Percentiles rank a stretch among this genome's conserved stretches.
Conservation (phyloP, 1,140 invertebrate genomes). For the Neuroterus valhalla region DNA sequence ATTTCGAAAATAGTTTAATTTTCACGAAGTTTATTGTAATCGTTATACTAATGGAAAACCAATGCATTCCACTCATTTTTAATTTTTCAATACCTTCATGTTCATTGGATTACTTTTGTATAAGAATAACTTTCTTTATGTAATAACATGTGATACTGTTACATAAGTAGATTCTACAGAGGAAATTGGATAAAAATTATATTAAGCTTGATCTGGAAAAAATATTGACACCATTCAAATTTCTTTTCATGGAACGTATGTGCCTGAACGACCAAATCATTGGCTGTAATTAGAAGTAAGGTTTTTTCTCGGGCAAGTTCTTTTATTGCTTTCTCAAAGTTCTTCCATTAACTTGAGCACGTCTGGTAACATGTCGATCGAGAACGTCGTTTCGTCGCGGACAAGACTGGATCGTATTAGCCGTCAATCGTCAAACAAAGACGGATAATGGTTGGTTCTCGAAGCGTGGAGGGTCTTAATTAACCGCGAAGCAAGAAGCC, state of each 20-base stretch:
- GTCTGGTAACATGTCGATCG: conserved; percentile 13
- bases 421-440: conserved; percentile 42
- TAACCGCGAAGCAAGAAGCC: conserved; percentile 47
- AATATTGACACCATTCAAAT: too few species aligned
- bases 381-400: conserved; percentile 26
- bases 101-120: too few species aligned
- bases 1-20: too few species aligned
- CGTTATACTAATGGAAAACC: too few species aligned
- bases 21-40: too few species aligned
- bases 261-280: conserved; percentile 1
- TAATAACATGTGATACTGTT: too few species aligned
- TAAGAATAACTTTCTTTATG: too few species aligned
- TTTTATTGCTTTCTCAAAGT: background rate
- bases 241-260: background rate
- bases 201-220: too few species aligned
- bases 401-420: conserved; percentile 38
- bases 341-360: background rate
- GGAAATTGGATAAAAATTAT: too few species aligned
- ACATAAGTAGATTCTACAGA: too few species aligned
- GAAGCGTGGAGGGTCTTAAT: conserved; percentile 48
- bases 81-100: too few species aligned
- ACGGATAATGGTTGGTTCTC: conserved; percentile 31
- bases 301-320: background rate
- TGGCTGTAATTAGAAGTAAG: background rate
- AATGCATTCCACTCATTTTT: too few species aligned